Conservation (phyloP, 2,113 vertebrate genomes). For the Paramormyrops kingsleyae region DNA sequence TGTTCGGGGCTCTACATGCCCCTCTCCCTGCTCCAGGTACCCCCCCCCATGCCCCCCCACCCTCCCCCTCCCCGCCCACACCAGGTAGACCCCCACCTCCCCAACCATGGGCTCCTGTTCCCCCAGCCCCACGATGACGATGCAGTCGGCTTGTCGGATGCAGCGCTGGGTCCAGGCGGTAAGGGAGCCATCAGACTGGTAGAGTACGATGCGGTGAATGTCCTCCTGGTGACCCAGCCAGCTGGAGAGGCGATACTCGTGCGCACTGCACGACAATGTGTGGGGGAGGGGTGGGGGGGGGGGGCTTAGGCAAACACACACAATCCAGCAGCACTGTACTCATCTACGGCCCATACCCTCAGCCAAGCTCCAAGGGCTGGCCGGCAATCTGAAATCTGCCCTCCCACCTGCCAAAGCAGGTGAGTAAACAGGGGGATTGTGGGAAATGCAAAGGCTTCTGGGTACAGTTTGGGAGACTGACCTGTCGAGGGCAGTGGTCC, state of each 20-base stretch:
- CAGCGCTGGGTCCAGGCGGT: conserved; percentile 93
- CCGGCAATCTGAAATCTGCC: not conserved
- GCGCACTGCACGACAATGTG: conserved; percentile 59
- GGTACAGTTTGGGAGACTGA: conserved; percentile 29
- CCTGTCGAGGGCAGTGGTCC: conserved; percentile 88
- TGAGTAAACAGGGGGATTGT: not conserved
- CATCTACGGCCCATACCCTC: not conserved
- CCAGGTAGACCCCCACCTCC: conserved; percentile 59
- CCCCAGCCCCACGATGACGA: conserved; percentile 85
- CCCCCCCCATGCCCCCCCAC: too few species aligned
- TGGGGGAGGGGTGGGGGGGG: not conserved
- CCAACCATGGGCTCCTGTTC: conserved; percentile 87
- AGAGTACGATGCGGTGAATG: conserved; percentile 86
- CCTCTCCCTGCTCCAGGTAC: too few species aligned
- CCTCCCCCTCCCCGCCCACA: not conserved
- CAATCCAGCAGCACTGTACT: not conserved
- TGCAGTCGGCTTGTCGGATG: conserved; percentile 88
- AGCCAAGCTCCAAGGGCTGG: not conserved
- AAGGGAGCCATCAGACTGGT: conserved; percentile 80
- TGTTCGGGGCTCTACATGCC: not conserved
- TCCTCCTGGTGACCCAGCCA: conserved; percentile 97
- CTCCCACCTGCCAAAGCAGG: not conserved
- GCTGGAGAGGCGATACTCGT: conserved; percentile 85
- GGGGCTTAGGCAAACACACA: not conserved
- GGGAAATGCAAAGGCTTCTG: not conserved